Conservation (phyloP, 2,797 vertebrate genomes). For the Discoglossus pictus region DNA sequence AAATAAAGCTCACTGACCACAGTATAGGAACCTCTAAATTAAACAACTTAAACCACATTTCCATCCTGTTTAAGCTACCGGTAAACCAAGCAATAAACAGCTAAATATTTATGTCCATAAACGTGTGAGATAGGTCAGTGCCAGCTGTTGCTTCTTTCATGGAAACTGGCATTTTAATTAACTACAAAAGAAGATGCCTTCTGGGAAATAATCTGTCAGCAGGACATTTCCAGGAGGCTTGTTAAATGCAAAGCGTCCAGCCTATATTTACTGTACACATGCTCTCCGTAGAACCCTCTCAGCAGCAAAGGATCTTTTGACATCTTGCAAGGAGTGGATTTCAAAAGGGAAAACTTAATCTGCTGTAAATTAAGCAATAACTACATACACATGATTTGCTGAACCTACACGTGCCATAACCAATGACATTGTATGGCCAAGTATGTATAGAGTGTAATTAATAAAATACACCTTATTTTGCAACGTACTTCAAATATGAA, state of each 20-base stretch:
- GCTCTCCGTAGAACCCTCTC: background rate
- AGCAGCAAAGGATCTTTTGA: too few species aligned
- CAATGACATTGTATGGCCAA: too few species aligned
- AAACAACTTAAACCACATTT: background rate
- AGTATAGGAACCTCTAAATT: too few species aligned
- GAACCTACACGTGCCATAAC: too few species aligned
- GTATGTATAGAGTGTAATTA: too few species aligned
- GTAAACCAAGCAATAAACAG: background rate
- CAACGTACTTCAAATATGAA: too few species aligned
- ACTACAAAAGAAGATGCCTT: constrained; percentile 1
- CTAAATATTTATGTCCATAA: background rate
- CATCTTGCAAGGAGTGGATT: too few species aligned
- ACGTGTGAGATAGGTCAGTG: background rate
- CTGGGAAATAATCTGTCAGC: background rate
- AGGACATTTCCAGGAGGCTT: background rate
- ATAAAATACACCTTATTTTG: too few species aligned
- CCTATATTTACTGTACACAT: background rate
- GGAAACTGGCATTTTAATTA: constrained; percentile 2
- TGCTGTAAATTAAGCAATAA: too few species aligned
- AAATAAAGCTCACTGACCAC: too few species aligned
- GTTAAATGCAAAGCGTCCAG: background rate
- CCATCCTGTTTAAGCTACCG: background rate
- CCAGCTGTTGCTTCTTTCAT: background rate
- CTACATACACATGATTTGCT: too few species aligned
- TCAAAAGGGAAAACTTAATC: too few species aligned